Evolutionary conservation across 2,113 vertebrate genomes (phyloP), one percentile per base, ranked within the genome.

Genomic region (Verasper variegatus): DNA sequence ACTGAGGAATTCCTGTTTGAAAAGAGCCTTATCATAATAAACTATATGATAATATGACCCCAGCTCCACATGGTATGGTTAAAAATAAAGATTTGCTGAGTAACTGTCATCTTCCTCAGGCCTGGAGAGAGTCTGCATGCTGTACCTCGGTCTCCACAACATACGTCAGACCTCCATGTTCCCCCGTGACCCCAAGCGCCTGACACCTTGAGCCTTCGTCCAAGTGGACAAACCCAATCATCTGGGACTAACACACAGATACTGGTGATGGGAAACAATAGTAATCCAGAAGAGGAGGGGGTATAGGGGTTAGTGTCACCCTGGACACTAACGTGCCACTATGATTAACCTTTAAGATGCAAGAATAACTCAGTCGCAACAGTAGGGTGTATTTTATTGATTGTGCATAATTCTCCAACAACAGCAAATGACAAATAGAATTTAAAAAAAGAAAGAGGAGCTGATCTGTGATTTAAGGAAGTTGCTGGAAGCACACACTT

Each of bases 91-190:
- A 40, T 68, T 3, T 40, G 11, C 17, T 63, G 31, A 31, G 7
- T 31, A 6, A 6, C 31, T 31, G 31, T 31, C 5, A 7, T 31
- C 81, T 31, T 83, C 88, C 59, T 1, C 81, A 99, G 98, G 98
- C 68, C 91, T 99, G 92, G 98, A 99, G 94, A 95, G 98, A 88
- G 98, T 99, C 17, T 98, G 97, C 73, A 99, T 99, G 98, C 92
- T 99, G 84, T 99, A 97, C 87, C 94, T 99, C 27, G 98, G 98
- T 23, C 88, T 99, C 66, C 97, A 97, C 92, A 99, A 99, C 3
- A 91, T 99, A 18, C 98, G 98, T 0, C 98, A 99, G 91, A 98
- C 98, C 49, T 99, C 98, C 82, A 98, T 99, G 98, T 99, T 98
- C 92, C 98, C 98, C 0, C 96, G 98, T 61, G 98, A 99, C 82